Base-by-base conservation (phyloP, 2,113 vertebrate species). In the Protobothrops mucrosquamatus region DNA sequence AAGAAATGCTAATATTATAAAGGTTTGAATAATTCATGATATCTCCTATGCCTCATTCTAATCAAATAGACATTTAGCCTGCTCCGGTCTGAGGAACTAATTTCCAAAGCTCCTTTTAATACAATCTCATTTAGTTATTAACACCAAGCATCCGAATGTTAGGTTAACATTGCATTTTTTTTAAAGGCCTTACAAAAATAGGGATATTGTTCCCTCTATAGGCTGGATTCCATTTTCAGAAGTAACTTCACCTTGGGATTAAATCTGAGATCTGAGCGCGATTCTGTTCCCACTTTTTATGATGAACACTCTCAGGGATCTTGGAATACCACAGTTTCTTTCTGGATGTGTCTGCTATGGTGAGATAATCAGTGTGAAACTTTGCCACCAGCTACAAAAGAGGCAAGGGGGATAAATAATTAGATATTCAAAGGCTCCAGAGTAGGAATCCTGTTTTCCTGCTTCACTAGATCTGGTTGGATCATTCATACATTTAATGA, bases 151-250 rank as follows among this genome's bases (percentile, higher is more conserved):
- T 34, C 85, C 43, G 15, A 59, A 26, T 86, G 23, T 61, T 86
- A 54, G 22, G 9, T 90, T 89, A 74, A 57, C 43, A 51, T 56
- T 14, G 29, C 29, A 15, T 61, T 9, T 8, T 74, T 92, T 34
- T 10, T 24, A 46, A 11, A 12, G 23, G 9, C 43, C 55, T 29
- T 9, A 18, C 23, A 93, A 93, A 93, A 61, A 64, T 64, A 86
- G 61, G 89, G 89, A 29, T 87, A 34, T 64, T 90, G 55, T 12
- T 46, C 92, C 92, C 92, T 90, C 92, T 93, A 93, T 89, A n/a
- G 89, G 88, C 26, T 87, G 46, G 15, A 93, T 54, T 23, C 26
- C 34, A 26, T 59, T 87, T 61, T 51, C 46, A 54, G n/a, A 4
- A 29, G 23, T 22, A 64, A 59, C 29, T 12, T 48, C 87, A 57